Percentiles rank a stretch among this genome's conserved stretches.
These are phyloP conservation scores for Apocheima hispidaria DNA, from an alignment of 2,888 invertebrate species.

Conservation along the genomic window DNA sequence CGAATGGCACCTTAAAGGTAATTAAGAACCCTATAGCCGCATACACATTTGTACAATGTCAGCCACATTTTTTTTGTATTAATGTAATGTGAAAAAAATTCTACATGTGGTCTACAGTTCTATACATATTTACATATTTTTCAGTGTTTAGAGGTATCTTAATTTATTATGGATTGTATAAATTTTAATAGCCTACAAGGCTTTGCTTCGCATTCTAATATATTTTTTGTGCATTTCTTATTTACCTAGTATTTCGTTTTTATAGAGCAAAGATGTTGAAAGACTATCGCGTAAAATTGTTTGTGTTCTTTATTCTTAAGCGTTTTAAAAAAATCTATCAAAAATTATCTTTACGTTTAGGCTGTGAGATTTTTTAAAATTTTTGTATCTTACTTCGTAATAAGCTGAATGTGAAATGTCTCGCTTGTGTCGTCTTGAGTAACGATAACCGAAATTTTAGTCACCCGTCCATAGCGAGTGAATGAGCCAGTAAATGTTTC, in stretches of 20 bases:
- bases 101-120: not conserved
- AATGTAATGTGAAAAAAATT: not conserved
- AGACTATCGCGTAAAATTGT: conserved; percentile 31
- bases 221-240: conserved; percentile 43
- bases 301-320: conserved; percentile 44
- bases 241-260: conserved; percentile 36
- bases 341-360: conserved; percentile 76
- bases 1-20: not conserved
- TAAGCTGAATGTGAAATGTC: conserved; percentile 33
- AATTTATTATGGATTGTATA: conserved; percentile 13
- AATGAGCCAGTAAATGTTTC: conserved; percentile 55
- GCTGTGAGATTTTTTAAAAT: conserved; percentile 74
- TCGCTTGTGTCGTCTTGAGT: conserved; percentile 24
- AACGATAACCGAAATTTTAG: conserved; percentile 23
- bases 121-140: conserved; percentile 13
- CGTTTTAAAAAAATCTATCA: conserved; percentile 51
- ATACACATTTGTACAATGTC: conserved; percentile 1
- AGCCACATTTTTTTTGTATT: not conserved
- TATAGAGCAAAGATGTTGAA: conserved; percentile 18
- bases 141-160: conserved; percentile 8
- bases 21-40: conserved; percentile 12
- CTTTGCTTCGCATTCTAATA: conserved; percentile 36
- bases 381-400: conserved; percentile 29
- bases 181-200: conserved; percentile 39
- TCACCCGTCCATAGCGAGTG: conserved; percentile 74